Conservation (phyloP, 2,888 invertebrate species). For the Notodonta ziczac region DNA sequence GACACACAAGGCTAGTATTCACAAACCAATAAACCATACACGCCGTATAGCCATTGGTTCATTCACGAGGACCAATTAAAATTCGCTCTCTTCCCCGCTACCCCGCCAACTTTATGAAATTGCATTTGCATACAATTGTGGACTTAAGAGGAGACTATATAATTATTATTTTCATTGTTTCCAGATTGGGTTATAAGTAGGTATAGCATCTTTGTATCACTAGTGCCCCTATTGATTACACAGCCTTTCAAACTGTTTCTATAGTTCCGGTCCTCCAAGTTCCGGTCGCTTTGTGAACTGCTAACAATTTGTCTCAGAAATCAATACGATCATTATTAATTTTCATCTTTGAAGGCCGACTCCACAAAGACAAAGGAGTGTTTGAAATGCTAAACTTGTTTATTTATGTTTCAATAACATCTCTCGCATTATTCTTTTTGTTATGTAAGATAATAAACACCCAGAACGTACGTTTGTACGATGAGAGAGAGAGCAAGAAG, state of each 20-base stretch:
- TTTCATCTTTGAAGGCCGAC: conserved; percentile 25
- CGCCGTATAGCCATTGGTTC: too few species aligned
- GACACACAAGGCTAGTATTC: too few species aligned
- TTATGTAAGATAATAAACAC: conserved; percentile 11
- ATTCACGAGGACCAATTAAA: too few species aligned
- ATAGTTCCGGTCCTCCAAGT: conserved; percentile 26
- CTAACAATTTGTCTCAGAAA: conserved; percentile 34
- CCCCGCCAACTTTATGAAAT: too few species aligned
- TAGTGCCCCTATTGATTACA: not conserved
- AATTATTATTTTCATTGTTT: not conserved
- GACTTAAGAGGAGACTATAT: too few species aligned
- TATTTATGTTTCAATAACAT: conserved; percentile 23
- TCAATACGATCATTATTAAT: conserved; percentile 43
- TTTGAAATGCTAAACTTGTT: conserved; percentile 36
- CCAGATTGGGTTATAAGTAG: not conserved
- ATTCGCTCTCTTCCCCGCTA: too few species aligned
- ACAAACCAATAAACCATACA: too few species aligned
- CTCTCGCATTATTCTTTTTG: conserved; percentile 12
- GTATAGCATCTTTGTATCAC: not conserved
- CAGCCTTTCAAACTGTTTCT: conserved; percentile 20
- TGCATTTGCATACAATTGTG: too few species aligned
- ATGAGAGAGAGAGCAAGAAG: too few species aligned
- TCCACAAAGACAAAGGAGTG: conserved; percentile 11
- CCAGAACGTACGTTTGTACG: too few species aligned
- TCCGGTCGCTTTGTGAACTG: conserved; percentile 26